These are phyloP conservation scores for Eunapius fragilis DNA, from an alignment of 37 sponge, comb jelly and placozoan genomes.

Conservation along the genomic window DNA sequence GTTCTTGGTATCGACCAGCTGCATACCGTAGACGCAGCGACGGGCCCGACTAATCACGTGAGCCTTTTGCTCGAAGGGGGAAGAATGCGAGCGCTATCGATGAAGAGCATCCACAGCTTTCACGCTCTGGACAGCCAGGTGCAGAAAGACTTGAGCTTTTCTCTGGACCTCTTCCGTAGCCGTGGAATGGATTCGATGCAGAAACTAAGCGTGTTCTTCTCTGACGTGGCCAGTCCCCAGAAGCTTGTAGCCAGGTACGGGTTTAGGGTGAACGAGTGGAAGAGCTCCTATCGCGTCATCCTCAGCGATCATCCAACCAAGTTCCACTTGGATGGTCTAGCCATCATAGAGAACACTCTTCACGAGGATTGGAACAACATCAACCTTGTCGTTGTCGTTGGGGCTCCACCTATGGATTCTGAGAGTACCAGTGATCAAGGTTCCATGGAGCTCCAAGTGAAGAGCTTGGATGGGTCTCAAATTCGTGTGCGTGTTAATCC, in stretches of 20 bases:
- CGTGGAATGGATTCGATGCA: slow-evolving; percentile 67
- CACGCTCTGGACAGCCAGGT: slow-evolving; percentile 56
- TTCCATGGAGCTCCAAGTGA: slow-evolving; percentile 47
- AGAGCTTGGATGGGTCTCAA: slow-evolving; percentile 34
- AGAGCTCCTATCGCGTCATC: slow-evolving; percentile 84
- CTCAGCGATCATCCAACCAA: slow-evolving; percentile 42
- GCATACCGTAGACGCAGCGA: not conserved
- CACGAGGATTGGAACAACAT: slow-evolving; percentile 93
- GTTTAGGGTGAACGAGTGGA: slow-evolving; percentile 74
- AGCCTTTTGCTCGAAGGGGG: slow-evolving; percentile 51
- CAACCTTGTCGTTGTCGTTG: slow-evolving; percentile 81
- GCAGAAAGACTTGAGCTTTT: slow-evolving; percentile 69
- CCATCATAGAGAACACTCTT: slow-evolving; percentile 82
- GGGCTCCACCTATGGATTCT: slow-evolving; percentile 74
- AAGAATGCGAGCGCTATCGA: slow-evolving; percentile 27
- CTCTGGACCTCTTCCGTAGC: slow-evolving; percentile 68
- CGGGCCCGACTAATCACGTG: slow-evolving; percentile 16
- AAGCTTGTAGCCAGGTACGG: slow-evolving; percentile 75
- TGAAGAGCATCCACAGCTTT: slow-evolving; percentile 40
- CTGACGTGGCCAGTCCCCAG: slow-evolving; percentile 43
- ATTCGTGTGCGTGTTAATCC: slow-evolving; percentile 65
- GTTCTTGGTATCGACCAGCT: slow-evolving; percentile 72
- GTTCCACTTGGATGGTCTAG: slow-evolving; percentile 78
- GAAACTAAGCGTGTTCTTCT: slow-evolving; percentile 82
- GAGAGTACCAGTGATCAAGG: slow-evolving; percentile 30